Base-by-base conservation (phyloP, 2,888 invertebrate genomes). In the Drosophila robusta region DNA sequence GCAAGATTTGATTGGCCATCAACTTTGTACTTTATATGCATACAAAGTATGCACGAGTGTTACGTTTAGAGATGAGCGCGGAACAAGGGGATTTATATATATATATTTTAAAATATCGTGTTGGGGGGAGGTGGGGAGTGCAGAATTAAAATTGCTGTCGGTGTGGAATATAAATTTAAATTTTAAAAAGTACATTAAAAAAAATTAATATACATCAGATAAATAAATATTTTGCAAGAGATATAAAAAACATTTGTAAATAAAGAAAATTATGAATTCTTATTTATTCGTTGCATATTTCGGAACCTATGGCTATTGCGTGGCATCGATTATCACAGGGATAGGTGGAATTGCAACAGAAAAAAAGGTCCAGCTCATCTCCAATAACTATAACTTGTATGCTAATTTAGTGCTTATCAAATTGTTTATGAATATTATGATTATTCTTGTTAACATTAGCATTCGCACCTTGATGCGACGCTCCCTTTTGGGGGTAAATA, bases 401-500 rank as follows among this genome's bases (percentile, higher is more conserved):
- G 50, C 24, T 51, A 45, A 63, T 50, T 39, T 9, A 34, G 4
- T 8, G 32, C 24, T 49, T 32, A 34, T 34, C 54, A 36, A 24
- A 54, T 42, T 54, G 24, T 42, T 44, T n/a, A 29, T 29, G 3
- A 9, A 3, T 45, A 36, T 18, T 29, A 12, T 50, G 7, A 26
- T 3, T 16, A 26, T 9, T 52, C 38, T 36, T 60, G 16, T 12
- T 36, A 36, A 6, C 18, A 49, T 45, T 18, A 45, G 39, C 24
- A 49, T 24, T 1, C 44, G 29, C 51, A 51, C 34, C 51, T 18
- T 16, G 9, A 18, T 4, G 41, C 14, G 34, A 39, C 72, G 54
- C 46, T 47, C 70, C 76, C 24, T 39, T 34, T 51, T 49, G 1
- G 22, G 22, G 8, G 36, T 47, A 44, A 14, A 8, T 38, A n/a